Base-by-base conservation (phyloP, 1,140 invertebrate species). In the Lucilia sericata region DNA sequence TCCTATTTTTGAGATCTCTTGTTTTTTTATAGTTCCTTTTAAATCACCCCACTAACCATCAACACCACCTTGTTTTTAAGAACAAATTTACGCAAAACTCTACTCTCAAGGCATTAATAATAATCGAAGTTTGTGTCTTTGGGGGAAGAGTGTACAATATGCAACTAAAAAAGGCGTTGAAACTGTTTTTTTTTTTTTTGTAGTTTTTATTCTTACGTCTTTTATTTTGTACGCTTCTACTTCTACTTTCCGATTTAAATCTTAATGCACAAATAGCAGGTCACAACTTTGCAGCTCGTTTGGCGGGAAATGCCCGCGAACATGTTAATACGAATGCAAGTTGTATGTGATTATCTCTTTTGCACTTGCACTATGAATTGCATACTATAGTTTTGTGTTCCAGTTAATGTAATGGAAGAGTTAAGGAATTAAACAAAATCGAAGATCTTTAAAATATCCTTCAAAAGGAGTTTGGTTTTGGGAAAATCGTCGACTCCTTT, bases 271-370 rank as follows among this genome's bases (percentile, higher is more conserved):
- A 70, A 78, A 78, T 84, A 60, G 83, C 83, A 84, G 83, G 83
- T 84, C 83, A 84, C 83, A 84, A 84, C 34, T 84, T 76, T 84
- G 83, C 83, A 84, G 83, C 83, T 84, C 75, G 83, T 84, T 84
- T 84, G 83, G 19, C 49, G 83, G 74, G 49, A 84, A 80, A 80
- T 60, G 83, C 74, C 75, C 51, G 74, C 83, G 30, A 60, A 83
- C 51, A 82, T 82, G 76, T 80, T 80, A 80, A 80, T 80, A 80
- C 76, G 55, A 65, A 9, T 12, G n/a, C 75, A 78, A 17, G 10
- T 14, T 42, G 19, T 49, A 25, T 78, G 75, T 78, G 75, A 42
- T 42, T 78, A 42, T 78, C 34, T 78, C 42, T 78, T 78, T 78
- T 49, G 19, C 75, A 42, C 75, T 49, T 34, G 13, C 5, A 42